These are phyloP conservation scores for crab-eating macaque (Macaca fascicularis) DNA, from an alignment of 2,113 vertebrate species.

Conservation along the genomic window T2T-MFA8v1.1 NC_088394.1:60947001-60947500, in stretches of 20 bases:
- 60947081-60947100: neutral
- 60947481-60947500: neutral
- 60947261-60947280: neutral
- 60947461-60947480: neutral
- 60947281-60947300: neutral
- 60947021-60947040: neutral
- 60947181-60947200: neutral
- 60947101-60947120: neutral
- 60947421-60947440: neutral
- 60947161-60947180: neutral
- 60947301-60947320: neutral
- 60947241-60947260: neutral
- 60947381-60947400: neutral
- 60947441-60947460: neutral
- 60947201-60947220: neutral
- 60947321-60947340: neutral
- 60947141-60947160: neutral
- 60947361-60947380: neutral
- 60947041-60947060: neutral
- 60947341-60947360: neutral
- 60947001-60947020: neutral
- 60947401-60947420: neutral
- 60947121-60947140: neutral
- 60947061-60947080: neutral
- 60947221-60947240: neutral